A percentile compares a stretch with the other conserved stretches of the same genome.
Conservation (phyloP, 2,113 vertebrate genomes). For the Pavo muticus region DNA sequence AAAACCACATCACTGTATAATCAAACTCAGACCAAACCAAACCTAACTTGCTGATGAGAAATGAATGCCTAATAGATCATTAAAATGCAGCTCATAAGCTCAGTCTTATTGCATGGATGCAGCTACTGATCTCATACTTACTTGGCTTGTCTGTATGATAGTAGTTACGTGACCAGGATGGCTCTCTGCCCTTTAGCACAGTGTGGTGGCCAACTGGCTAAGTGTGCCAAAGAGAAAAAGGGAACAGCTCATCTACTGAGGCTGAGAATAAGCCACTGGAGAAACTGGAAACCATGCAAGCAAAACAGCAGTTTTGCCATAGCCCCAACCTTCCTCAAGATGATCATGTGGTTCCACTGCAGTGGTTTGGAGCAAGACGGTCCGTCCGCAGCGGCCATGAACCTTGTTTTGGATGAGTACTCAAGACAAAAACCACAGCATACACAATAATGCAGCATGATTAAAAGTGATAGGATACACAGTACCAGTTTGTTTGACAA, state of each 20-base stretch:
- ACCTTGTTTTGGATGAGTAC: background rate
- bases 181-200: background rate
- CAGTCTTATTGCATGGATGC: background rate
- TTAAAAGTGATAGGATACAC: background rate
- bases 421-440: accelerated
- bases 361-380: background rate
- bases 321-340: background rate
- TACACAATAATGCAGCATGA: background rate
- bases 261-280: background rate
- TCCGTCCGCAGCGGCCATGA: background rate
- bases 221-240: background rate
- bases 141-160: background rate
- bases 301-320: background rate
- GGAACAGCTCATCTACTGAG: background rate
- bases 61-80: background rate
- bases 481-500: background rate
- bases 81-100: background rate
- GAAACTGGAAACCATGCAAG: background rate
- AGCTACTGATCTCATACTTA: no score
- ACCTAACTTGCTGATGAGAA: background rate
- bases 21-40: background rate
- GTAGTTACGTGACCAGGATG: background rate
- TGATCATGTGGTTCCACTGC: background rate
- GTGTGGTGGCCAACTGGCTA: no score
- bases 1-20: background rate